Percentiles rank a stretch among this genome's conserved stretches.
Conservation (phyloP, 2,113 vertebrate genomes). For the Siniperca knerii region DNA sequence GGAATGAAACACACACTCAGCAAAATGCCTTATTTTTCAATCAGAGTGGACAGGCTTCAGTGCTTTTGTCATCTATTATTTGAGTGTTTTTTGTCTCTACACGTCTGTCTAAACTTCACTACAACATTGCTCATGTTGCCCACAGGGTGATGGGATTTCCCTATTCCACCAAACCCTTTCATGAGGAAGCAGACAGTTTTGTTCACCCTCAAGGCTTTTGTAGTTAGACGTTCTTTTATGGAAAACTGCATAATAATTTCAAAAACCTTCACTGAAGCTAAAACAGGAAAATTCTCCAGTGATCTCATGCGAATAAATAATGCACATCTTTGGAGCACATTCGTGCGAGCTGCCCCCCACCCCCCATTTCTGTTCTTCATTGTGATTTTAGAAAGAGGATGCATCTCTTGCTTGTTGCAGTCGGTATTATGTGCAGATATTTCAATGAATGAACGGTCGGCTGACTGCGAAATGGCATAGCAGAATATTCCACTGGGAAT, state of each 20-base stretch:
- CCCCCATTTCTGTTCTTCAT: not conserved
- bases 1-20: not conserved
- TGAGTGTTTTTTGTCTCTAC: constrained; percentile 18
- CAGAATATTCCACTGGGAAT: constrained; percentile 66
- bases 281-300: constrained; percentile 41
- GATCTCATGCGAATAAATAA: constrained; percentile 74
- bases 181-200: constrained; percentile 16
- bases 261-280: constrained; percentile 20
- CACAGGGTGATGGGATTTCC: constrained; percentile 2
- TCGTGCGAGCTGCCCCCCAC: constrained; percentile 20
- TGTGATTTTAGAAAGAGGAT: constrained; percentile 8
- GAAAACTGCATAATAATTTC: constrained; percentile 1
- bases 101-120: constrained; percentile 5
- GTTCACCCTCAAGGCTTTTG: constrained; percentile 18
- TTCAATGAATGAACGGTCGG: constrained; percentile 75
- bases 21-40: constrained; percentile 16
- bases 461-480: constrained; percentile 62
- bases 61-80: constrained; percentile 26
- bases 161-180: not conserved
- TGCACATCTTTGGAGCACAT: constrained; percentile 53
- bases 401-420: constrained; percentile 51
- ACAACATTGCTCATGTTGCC: not conserved
- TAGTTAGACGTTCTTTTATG: not conserved
- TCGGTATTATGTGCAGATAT: constrained; percentile 62
- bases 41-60: constrained; percentile 13